Evolutionary conservation across 2,113 vertebrate genomes (phyloP), one percentile per base, ranked within the genome.

Genomic region (Nicator chloris): DNA sequence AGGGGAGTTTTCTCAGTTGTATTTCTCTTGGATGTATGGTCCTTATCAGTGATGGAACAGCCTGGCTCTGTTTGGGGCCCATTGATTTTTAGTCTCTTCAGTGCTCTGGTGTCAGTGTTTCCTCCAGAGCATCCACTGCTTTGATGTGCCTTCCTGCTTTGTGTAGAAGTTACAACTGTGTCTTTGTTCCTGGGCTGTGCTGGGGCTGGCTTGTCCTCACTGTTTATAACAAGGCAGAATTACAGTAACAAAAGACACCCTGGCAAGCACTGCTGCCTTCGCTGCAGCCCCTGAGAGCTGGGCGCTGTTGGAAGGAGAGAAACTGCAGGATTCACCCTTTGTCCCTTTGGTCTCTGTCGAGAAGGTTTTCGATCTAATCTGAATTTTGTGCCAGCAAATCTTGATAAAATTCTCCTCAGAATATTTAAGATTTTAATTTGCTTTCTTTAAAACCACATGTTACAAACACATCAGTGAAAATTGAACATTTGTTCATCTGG

Each of bases 121-220:
- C 86, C 68, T 92, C 79, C 86, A 90, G 63, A 69, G 31, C 45
- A 81, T 83, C 80, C 69, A 23, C 63, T 69, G 68, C 88, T 93
- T 94, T 88, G 90, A 77, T 92, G 82, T 94, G 66, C 66, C 71
- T 93, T 93, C 77, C 86, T 9, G 6, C 80, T 91, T 61, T 79
- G 60, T 78, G 64, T 49, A 12, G 5, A 35, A 83, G 42, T 44
- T 53, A 88, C 72, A 81, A 17, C 56, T 0, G 0, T 9, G 13
- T 31, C 88, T 90, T 92, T 92, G 86, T 78, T 83, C 78, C 86
- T 93, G 92, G 47, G 15, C 50, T 61, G 51, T 57, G 39, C 10
- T 81, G 17, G 51, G 44, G 51, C 68, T 93, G 71, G 1, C 35
- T 83, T 70, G 33, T 37, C 65, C 85, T 88, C 45, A 1, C 75